Base-by-base conservation (phyloP, 2,113 vertebrate species). In the Cottus gobio region DNA sequence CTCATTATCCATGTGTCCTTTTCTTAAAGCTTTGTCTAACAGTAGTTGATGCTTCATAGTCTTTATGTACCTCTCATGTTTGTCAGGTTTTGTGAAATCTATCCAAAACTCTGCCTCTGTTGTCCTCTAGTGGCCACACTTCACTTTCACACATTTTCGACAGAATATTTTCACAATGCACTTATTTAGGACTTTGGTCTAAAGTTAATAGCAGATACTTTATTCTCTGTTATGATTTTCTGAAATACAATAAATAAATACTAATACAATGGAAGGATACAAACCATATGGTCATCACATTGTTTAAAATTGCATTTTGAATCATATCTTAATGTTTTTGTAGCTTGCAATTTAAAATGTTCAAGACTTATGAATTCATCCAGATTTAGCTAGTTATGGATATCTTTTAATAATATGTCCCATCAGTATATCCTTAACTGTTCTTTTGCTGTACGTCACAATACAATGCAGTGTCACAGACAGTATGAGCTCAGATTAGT, bases 41-140 rank as follows among this genome's bases (percentile, higher is more conserved):
- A 62, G 31, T 12, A 36, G 11, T 22, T 1, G 28, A 58, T 58
- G 15, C 28, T 31, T 58, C 11, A 57, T 7, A 10, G 44, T 28
- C 61, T 50, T 15, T 36, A 31, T 26, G 22, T 28, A 57, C 54
- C 11, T 2, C 54, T 57, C 54, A 57, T 57, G 8, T 26, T 28
- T 7, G 52, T 66, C 3, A 48, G 28, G 5, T 57, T 8, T 5
- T 22, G 18, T 5, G 28, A 36, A 34, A 4, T 0, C 4, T 2
- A 74, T 48, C 20, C 16, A 42, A 39, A 63, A 10, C 18, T 0
- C 46, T 46, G 3, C 10, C 24, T 85, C 71, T 87, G 62, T 58
- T 52, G 67, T 1, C 88, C 85, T 78, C 89, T 91, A 82, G 88
- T 83, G 91, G 86, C 7, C 64, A 64, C 11, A 64, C 7, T 7